These are phyloP conservation scores for Spodoptera littoralis DNA, from an alignment of 2,888 invertebrate species.

Conservation along the genomic window DNA sequence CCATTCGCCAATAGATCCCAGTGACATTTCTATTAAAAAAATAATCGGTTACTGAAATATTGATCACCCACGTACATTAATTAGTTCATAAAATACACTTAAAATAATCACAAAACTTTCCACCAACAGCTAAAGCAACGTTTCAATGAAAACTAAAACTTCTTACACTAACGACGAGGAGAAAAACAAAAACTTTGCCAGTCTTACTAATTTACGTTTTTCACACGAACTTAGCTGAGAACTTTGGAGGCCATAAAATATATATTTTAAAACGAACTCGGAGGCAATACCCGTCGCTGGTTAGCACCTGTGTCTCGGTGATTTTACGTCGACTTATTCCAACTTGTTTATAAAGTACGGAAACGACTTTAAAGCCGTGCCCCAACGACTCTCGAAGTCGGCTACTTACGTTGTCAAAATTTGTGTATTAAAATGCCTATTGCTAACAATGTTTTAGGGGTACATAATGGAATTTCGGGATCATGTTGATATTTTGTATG, in stretches of 20 bases:
- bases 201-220: constrained; percentile 15
- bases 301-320: constrained; percentile 50
- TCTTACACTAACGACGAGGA: background rate
- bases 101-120: too few relatives aligned
- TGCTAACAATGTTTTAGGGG: background rate
- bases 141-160: background rate
- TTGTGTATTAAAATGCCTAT: constrained; percentile 22
- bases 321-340: constrained; percentile 48
- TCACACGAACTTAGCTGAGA: constrained; percentile 25
- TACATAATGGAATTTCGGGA: background rate
- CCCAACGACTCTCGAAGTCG: constrained; percentile 34
- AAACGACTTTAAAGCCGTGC: constrained; percentile 37
- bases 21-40: too few relatives aligned
- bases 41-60: too few relatives aligned
- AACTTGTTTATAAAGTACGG: constrained; percentile 49
- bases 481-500: background rate
- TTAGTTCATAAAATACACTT: too few relatives aligned
- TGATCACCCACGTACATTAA: too few relatives aligned
- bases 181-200: constrained; percentile 12
- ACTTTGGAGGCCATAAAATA: constrained; percentile 36
- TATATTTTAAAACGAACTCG: constrained; percentile 45
- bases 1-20: too few relatives aligned
- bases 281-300: constrained; percentile 36
- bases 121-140: too few relatives aligned
- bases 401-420: constrained; percentile 47